These are phyloP conservation scores for Ephialtes manifestator DNA, from an alignment of 2,888 invertebrate species.

Conservation along the genomic window DNA sequence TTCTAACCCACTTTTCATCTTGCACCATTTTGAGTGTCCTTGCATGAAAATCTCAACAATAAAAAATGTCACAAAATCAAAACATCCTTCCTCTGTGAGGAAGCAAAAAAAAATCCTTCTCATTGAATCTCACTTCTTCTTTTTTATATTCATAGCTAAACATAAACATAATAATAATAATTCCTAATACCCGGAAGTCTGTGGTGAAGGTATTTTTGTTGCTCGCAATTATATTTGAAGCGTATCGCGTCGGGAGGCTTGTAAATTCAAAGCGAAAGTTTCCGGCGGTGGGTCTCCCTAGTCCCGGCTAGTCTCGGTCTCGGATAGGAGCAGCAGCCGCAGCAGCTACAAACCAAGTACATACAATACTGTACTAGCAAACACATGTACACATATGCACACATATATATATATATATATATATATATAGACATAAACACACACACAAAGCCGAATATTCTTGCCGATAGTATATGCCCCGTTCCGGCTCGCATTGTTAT, in stretches of 20 bases:
- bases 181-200: constrained; percentile 61
- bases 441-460: constrained; percentile 27
- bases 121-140: not conserved
- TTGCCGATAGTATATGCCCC: constrained; percentile 52
- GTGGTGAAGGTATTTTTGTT: constrained; percentile 58
- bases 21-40: no score
- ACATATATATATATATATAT: constrained; percentile 4
- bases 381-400: constrained; percentile 31
- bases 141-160: not conserved
- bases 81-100: no score
- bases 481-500: constrained; percentile 67
- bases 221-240: constrained; percentile 65
- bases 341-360: constrained; percentile 14
- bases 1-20: no score
- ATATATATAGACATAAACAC: constrained; percentile 1
- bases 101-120: no score
- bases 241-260: constrained; percentile 63
- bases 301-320: constrained; percentile 30
- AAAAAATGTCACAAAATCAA: no score
- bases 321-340: constrained; percentile 9
- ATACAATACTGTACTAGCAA: not conserved
- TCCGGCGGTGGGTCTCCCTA: constrained; percentile 47
- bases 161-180: not conserved
- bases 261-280: constrained; percentile 69
- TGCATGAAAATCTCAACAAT: no score